Evolutionary conservation across 1,140 invertebrate genomes (phyloP), one percentile per base, ranked within the genome.

Genomic region (Drosophila gunungcola): DNA sequence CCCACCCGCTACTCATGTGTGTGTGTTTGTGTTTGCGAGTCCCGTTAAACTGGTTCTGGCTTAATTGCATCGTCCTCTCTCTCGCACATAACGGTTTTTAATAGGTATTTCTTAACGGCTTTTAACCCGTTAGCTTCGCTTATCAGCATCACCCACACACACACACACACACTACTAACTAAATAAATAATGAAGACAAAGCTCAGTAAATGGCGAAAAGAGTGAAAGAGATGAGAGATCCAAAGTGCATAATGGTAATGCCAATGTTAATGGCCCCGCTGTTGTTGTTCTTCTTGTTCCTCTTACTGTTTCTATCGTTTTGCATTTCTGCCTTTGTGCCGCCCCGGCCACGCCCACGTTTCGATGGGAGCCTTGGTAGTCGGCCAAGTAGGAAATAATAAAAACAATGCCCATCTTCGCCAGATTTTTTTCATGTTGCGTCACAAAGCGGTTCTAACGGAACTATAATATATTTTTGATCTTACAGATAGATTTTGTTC

Each of bases 41-140:
- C 83, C 74, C 75, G 75, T 83, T 89, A 89, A 88, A 88, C 83
- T 80, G 84, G 84, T 89, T 88, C 80, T 80, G 84, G 83, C 76
- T 88, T 80, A 79, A 83, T 88, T 83, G 70, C 79, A 88, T 77
- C 61, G 49, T 68, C 78, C 73, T 74, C 72, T 75, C 46, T 49
- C 38, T 67, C 61, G 32, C 49, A 54, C 49, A 52, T 16, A 41
- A 65, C 41, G 43, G 39, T 58, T 36, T 46, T 29, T 48, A 41
- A 45, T 55, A 53, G 29, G 56, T 51, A 39, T 57, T 75, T 55
- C 45, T 56, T 65, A 51, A 32, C 70, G 13, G 53, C 34, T 74
- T 32, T 53, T 51, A 39, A 51, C 16, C 45, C 52, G 41, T 74
- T 53, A 54, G 41, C 48, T 41, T 16, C 29, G 38, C 69, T 75